Conservation (phyloP, 2,113 vertebrate genomes). For the Phasianus colchicus region DNA sequence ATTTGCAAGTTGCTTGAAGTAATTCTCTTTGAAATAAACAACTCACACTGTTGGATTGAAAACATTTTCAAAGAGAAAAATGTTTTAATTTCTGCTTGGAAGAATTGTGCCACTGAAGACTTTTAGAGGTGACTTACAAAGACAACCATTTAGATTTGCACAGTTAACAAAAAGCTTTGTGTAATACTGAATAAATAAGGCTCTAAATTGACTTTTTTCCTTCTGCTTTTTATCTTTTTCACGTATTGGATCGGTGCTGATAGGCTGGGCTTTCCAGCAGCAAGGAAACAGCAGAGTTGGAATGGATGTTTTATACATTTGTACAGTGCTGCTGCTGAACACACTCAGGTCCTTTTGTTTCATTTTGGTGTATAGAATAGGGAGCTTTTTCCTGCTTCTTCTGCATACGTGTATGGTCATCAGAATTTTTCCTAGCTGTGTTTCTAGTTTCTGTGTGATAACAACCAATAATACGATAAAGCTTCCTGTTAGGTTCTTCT, state of each 20-base stretch:
- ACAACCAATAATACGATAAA: conserved; percentile 24
- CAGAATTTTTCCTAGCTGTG: neutral
- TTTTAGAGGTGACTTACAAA: neutral
- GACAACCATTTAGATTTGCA: neutral
- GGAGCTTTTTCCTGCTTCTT: neutral
- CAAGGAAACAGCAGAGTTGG: neutral
- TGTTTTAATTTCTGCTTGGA: neutral
- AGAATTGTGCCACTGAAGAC: neutral
- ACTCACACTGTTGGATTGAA: neutral
- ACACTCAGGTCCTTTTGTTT: neutral
- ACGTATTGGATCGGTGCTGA: neutral
- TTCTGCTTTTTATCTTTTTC: neutral
- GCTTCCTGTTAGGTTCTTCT: neutral
- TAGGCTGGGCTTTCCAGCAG: neutral
- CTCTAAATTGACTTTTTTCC: neutral
- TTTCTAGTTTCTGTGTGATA: neutral
- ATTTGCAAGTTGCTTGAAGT: neutral
- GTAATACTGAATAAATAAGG: neutral
- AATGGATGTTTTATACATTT: neutral
- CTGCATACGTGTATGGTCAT: neutral
- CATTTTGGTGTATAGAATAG: neutral
- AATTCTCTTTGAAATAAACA: neutral
- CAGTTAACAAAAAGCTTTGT: neutral
- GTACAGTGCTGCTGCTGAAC: neutral
- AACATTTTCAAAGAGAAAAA: neutral